Evolutionary conservation across 2,888 invertebrate species (phyloP), one percentile per base, ranked within the genome.

Genomic region (Tenthredo distinguenda): DNA sequence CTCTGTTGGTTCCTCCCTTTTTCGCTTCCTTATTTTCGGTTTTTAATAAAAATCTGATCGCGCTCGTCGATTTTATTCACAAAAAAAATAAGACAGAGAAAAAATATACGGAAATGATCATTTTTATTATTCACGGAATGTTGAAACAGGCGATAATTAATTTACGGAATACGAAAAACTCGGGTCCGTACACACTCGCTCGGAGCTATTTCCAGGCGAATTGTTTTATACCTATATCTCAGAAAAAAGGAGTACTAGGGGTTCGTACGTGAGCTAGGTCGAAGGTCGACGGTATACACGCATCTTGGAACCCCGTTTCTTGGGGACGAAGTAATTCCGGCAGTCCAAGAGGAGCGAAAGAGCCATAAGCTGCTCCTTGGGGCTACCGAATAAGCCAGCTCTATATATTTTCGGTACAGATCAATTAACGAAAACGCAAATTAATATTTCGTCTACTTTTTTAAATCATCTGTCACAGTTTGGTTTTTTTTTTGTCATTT

Each of bases 21-120:
- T 26, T 10, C 12, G 26, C 0, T 62, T 26, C 21, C 62, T 26
- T 58, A 58, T 21, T 10, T 62, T 87, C 85, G 85, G 83, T 85
- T 85, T 81, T 72, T 86, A 47, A 47, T 12, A 15, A 47, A 47
- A 47, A 47, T 47, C 47, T 47, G 15, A 15, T 43, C 40, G 10
- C 10, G 10, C 40, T 43, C 40, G 40, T 43, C 40, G 34, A 4
- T 4, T 34, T 34, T 34, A 34, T 34, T 34, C 34, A 34, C 4
- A 34, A 34, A 34, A 34, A n/a, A n/a, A n/a, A n/a, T n/a, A n/a
- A n/a, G n/a, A n/a, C n/a, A n/a, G n/a, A n/a, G n/a, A n/a, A n/a
- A n/a, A 34, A 34, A 34, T 34, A 34, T 34, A 34, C 34, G 34
- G 34, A 34, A 34, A 4, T 34, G 34, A 34, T 40, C 40, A 40